These are phyloP conservation scores for Cherax quadricarinatus DNA, from an alignment of 1,140 invertebrate species.

Conservation along the genomic window DNA sequence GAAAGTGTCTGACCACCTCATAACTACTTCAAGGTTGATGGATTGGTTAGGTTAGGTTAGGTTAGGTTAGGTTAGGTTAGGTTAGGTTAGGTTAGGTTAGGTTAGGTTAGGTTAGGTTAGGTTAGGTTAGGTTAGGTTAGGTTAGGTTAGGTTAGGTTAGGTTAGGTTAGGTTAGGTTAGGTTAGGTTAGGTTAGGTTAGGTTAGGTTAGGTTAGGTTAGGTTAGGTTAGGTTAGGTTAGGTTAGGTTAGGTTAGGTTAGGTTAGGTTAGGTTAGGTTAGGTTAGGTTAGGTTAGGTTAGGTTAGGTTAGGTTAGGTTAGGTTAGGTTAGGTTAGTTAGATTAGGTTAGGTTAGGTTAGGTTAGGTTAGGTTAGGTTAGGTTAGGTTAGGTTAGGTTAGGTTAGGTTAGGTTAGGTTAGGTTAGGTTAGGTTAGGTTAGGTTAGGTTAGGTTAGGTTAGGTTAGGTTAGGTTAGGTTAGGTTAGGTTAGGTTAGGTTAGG, in stretches of 20 bases:
- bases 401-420: too few species aligned
- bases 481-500: too few species aligned
- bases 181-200: too few species aligned
- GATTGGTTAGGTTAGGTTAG: neutral
- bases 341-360: too few species aligned
- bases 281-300: slow-evolving; percentile 10
- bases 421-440: too few species aligned
- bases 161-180: slow-evolving; percentile 2
- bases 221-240: slow-evolving; percentile 7
- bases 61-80: slow-evolving; percentile 2
- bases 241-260: slow-evolving; percentile 10
- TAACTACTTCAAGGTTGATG: too few species aligned
- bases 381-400: too few species aligned
- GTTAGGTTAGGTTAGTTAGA: neutral
- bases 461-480: too few species aligned
- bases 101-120: slow-evolving; percentile 6
- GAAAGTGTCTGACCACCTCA: too few species aligned
- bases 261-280: neutral
- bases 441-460: too few species aligned
- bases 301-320: neutral
- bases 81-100: neutral
- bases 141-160: slow-evolving; percentile 2
- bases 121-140: slow-evolving; percentile 1
- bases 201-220: slow-evolving; percentile 5
- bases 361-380: neutral